phyloP scores from a whole-genome alignment of 2,113 vertebrate genomes.

The Capreolus pygargus region DNA sequence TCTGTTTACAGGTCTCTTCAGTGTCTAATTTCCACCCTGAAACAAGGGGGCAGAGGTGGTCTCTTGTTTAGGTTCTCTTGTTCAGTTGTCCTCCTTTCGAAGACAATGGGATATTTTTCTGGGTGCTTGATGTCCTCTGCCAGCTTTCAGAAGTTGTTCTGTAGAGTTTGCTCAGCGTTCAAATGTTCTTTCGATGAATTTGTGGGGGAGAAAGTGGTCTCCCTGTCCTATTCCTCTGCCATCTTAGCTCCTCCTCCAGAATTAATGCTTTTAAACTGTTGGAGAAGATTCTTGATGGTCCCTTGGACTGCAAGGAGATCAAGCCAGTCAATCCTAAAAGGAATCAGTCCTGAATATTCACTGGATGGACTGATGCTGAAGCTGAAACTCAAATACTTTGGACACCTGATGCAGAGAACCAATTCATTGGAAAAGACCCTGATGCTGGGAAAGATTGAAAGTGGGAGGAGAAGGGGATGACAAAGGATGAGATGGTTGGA shows the following conservation, averaged over 20 bases:
- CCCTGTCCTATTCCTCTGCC: too few relatives aligned
- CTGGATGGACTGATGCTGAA: not conserved
- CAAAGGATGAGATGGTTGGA: not conserved
- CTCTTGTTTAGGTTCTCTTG: too few relatives aligned
- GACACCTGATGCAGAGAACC: not conserved
- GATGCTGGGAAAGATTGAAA: not conserved
- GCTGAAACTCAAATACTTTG: not conserved
- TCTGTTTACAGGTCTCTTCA: too few relatives aligned
- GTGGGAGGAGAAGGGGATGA: not conserved
- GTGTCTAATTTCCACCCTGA: too few relatives aligned
- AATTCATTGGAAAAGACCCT: not conserved
- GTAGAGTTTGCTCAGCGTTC: too few relatives aligned
- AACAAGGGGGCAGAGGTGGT: too few relatives aligned
- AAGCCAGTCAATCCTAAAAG: not conserved
- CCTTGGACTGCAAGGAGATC: not conserved
- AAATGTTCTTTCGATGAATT: too few relatives aligned
- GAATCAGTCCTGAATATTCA: not conserved
- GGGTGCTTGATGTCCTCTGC: too few relatives aligned
- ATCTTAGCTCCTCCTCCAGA: not conserved
- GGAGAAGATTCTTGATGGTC: not conserved
- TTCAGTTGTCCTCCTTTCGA: too few relatives aligned
- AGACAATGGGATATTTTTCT: too few relatives aligned
- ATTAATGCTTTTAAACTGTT: not conserved
- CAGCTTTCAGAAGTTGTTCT: too few relatives aligned
- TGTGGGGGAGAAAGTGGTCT: too few relatives aligned